Evolutionary conservation across 2,113 vertebrate species (phyloP), one percentile per base, ranked within the genome.

Genomic region (Podiceps cristatus): DNA sequence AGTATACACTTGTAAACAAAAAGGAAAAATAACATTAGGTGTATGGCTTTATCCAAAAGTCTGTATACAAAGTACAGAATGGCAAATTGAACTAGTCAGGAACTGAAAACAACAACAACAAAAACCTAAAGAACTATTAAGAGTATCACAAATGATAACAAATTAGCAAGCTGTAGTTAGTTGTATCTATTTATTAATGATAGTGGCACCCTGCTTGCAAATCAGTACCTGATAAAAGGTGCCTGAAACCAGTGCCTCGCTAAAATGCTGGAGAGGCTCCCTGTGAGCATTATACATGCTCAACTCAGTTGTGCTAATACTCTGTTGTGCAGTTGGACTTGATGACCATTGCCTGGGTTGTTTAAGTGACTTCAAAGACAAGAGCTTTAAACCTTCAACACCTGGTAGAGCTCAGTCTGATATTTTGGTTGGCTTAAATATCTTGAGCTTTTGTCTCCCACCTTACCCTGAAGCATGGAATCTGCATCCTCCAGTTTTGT

Each of bases 231-330:
- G 58, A 19, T 22, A 42, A 37, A 35, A 64, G 33, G 6, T 71
- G 23, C 24, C 29, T 53, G 49, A n/a, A 81, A 90, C 22, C 9
- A 23, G 12, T 28, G 37, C 23, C 20, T 64, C 1, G 1, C 5
- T 37, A 10, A 56, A 63, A 37, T 27, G 17, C 25, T 60, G 18
- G 52, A 49, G 40, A 37, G 37, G 11, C 22, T 64, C 3, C 27
- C 44, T 27, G 15, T 35, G 42, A 50, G 17, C 6, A 4, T 23
- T 14, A 7, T 6, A 15, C 2, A 5, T 42, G 16, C 4, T 1
- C 11, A 52, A 37, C 13, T 28, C 5, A 2, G 15, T 37, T 82
- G 18, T 44, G 18, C 14, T 42, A 27, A 5, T 40, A 18, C 9
- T 28, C 7, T 59, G 11, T 47, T 58, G 15, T 29, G 53, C 6